Percentiles rank a stretch among this genome's conserved stretches.
phyloP scores from a whole-genome alignment of 2,797 vertebrate genomes.

The Pelodytes ibericus region DNA sequence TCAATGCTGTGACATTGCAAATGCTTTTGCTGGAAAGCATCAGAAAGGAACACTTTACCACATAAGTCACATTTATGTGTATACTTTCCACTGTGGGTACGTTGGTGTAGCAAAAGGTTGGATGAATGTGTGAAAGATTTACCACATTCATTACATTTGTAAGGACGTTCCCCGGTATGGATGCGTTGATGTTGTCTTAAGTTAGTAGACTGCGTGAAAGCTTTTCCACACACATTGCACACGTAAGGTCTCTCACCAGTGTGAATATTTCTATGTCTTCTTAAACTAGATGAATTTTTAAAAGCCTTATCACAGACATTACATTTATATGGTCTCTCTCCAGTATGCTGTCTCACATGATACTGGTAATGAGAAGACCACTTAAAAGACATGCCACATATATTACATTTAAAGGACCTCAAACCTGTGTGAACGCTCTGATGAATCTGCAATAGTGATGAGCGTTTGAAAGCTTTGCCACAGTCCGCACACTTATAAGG shows the following conservation, averaged over 20 bases:
- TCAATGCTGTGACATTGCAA: constrained; percentile 55
- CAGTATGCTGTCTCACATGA: constrained; percentile 91
- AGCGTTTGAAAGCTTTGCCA: constrained; percentile 91
- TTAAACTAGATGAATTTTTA: constrained; percentile 90
- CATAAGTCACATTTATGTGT: constrained; percentile 55
- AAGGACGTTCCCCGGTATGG: constrained; percentile 88
- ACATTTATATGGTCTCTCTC: constrained; percentile 90
- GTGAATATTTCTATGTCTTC: constrained; percentile 89
- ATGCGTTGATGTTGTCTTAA: constrained; percentile 90
- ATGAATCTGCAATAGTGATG: constrained; percentile 88
- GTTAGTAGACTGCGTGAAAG: constrained; percentile 92
- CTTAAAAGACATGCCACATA: constrained; percentile 91
- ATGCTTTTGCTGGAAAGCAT: constrained; percentile 63
- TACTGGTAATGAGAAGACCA: constrained; percentile 95
- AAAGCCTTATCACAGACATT: constrained; percentile 91
- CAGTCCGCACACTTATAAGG: constrained; percentile 90
- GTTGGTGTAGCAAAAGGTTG: constrained; percentile 83
- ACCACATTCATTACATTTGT: constrained; percentile 84
- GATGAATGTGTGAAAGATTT: constrained; percentile 91
- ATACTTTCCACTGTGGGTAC: constrained; percentile 49
- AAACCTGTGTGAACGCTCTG: constrained; percentile 91
- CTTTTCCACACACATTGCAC: constrained; percentile 83
- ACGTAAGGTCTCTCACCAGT: constrained; percentile 88
- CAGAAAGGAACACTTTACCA: constrained; percentile 60
- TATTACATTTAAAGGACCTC: constrained; percentile 86